phyloP scores from a whole-genome alignment of 1,140 invertebrate species.

The Aleiodes sp. region DNA sequence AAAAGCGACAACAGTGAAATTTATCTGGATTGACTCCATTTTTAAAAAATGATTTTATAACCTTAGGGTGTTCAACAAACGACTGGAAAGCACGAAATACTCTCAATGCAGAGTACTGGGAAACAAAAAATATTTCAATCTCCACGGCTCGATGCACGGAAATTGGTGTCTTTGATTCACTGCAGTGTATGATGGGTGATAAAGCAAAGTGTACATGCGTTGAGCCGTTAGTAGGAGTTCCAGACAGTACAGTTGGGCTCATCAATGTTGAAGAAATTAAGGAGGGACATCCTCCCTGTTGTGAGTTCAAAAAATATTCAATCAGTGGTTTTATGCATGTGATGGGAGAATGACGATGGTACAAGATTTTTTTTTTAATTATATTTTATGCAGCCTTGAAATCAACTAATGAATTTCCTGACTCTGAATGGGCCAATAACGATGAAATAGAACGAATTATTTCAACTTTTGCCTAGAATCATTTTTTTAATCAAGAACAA shows the following conservation, averaged over 20 bases:
- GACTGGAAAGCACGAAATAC: slow-evolving; percentile 36
- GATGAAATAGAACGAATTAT: no score
- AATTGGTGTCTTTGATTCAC: slow-evolving; percentile 67
- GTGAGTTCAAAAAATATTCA: slow-evolving; percentile 58
- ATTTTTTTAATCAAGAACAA: no score
- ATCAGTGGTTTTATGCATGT: background rate
- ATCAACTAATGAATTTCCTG: no score
- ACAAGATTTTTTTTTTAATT: no score
- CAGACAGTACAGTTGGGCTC: slow-evolving; percentile 43
- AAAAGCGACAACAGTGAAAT: no score
- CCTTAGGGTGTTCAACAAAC: slow-evolving; percentile 39
- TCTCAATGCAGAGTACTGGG: slow-evolving; percentile 4
- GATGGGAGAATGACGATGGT: no score
- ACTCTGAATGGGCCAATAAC: no score
- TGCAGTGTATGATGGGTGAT: slow-evolving; percentile 64
- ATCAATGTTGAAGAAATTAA: slow-evolving; percentile 59
- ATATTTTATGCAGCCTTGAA: no score
- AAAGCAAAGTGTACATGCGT: slow-evolving; percentile 68
- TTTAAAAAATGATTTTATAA: slow-evolving; percentile 10
- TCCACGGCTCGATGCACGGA: slow-evolving; percentile 59
- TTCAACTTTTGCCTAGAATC: no score
- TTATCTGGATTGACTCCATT: slow-evolving; percentile 24
- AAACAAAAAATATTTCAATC: background rate
- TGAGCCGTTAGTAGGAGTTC: slow-evolving; percentile 61
- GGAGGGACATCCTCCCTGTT: slow-evolving; percentile 63